Conservation (phyloP, 2,797 vertebrate genomes). For the Neoniphon sammara region DNA sequence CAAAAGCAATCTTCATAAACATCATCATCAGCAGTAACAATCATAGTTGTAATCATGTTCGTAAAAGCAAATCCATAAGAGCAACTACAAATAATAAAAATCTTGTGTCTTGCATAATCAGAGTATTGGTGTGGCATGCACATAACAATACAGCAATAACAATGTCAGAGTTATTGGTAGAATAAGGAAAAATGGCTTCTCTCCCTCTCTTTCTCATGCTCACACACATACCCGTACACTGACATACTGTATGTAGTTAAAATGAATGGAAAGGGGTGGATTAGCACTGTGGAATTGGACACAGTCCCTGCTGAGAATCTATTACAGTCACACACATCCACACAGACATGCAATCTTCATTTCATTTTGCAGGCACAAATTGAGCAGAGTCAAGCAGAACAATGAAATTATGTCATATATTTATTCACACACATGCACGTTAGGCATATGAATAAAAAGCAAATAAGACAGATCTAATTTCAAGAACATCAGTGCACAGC, state of each 20-base stretch:
- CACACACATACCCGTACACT: conserved; percentile 15
- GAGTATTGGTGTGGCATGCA: no score
- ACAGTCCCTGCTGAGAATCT: conserved; percentile 58
- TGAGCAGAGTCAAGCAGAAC: conserved; percentile 72
- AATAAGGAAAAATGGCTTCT: no score
- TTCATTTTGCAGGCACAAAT: conserved; percentile 73
- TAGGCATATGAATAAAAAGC: conserved; percentile 73
- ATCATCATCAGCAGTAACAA: no score
- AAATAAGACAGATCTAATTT: conserved; percentile 79
- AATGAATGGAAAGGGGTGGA: conserved; percentile 46
- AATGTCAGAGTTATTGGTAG: no score
- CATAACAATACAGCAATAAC: neutral
- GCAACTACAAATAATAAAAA: no score
- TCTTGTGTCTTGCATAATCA: no score
- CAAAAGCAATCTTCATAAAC: no score
- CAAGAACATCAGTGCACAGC: conserved; percentile 65
- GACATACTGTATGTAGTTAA: conserved; percentile 18
- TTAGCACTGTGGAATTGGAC: conserved; percentile 36
- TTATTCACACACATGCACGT: conserved; percentile 72
- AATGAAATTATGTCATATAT: conserved; percentile 74
- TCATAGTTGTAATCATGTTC: no score
- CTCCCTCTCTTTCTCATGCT: neutral
- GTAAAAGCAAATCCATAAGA: no score
- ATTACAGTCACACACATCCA: conserved; percentile 47
- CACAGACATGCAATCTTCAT: conserved; percentile 48